A percentile compares a stretch with the other conserved stretches of the same genome.
phyloP scores from a whole-genome alignment of 2,888 invertebrate species.

The Mesochorus sp. region DNA sequence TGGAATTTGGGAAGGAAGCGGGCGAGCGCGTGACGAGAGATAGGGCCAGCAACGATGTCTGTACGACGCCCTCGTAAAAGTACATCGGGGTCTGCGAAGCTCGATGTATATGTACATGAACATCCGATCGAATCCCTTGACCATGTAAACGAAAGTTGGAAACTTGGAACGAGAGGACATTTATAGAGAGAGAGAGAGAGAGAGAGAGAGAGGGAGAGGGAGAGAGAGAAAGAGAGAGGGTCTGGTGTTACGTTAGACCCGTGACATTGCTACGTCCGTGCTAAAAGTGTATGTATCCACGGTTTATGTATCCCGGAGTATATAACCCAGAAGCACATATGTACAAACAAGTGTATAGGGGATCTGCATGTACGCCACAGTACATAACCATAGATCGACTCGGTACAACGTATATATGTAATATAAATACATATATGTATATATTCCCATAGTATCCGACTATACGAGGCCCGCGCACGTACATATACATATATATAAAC shows the following conservation, averaged over 20 bases:
- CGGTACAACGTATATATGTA: background rate
- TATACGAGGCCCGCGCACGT: background rate
- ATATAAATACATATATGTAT: background rate
- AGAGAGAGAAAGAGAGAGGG: too few species aligned
- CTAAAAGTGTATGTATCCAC: background rate
- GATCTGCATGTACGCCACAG: background rate
- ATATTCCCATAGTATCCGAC: too few species aligned
- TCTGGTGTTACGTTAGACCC: conserved; percentile 3
- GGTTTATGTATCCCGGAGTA: background rate
- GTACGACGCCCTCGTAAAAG: background rate
- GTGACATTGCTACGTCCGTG: conserved; percentile 7
- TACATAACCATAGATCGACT: background rate
- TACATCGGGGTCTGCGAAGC: background rate
- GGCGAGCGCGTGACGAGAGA: too few species aligned
- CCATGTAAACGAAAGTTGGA: conserved; percentile 9
- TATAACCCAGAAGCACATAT: background rate
- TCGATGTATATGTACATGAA: background rate
- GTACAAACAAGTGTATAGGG: background rate
- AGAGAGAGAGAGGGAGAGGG: too few species aligned
- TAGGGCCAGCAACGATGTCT: background rate
- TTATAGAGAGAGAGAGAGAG: background rate
- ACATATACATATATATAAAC: background rate
- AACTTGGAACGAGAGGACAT: conserved; percentile 5
- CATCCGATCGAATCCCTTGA: conserved; percentile 16
- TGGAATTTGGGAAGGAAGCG: too few species aligned